A percentile compares a stretch with the other conserved stretches of the same genome.
Evolutionary conservation across 2,797 vertebrate genomes (phyloP).

Genomic region (Hyperoplus lanceolatus): DNA sequence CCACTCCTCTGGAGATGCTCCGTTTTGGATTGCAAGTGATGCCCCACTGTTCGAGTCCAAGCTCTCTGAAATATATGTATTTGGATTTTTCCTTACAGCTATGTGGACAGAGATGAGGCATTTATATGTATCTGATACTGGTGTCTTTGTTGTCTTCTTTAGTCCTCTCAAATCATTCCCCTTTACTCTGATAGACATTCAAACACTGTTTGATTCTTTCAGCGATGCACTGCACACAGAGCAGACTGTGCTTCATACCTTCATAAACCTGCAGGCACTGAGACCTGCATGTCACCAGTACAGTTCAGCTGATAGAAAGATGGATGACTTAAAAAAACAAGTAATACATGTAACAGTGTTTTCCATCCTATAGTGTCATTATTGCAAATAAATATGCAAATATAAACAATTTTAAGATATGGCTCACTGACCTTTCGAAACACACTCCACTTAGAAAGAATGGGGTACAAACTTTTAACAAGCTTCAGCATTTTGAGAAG

Average conservation of each 20-base stretch:
- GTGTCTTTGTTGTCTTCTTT: slow-evolving; percentile 28
- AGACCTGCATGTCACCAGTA: slow-evolving; percentile 55
- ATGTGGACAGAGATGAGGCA: slow-evolving; percentile 6
- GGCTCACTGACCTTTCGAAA: no score
- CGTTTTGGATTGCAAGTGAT: slow-evolving; percentile 32
- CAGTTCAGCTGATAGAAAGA: slow-evolving; percentile 35
- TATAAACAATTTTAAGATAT: no score
- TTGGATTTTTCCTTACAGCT: slow-evolving; percentile 36
- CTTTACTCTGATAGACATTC: slow-evolving; percentile 55
- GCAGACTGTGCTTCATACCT: slow-evolving; percentile 34
- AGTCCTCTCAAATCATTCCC: slow-evolving; percentile 40
- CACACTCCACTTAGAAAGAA: no score
- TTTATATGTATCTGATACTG: slow-evolving; percentile 26
- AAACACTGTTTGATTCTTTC: slow-evolving; percentile 67
- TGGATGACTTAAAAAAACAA: slow-evolving; percentile 47
- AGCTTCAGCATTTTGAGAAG: no score
- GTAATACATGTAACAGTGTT: no score
- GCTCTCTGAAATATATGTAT: slow-evolving; percentile 37
- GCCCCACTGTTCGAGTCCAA: slow-evolving; percentile 27
- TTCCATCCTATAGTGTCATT: no score
- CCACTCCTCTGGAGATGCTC: slow-evolving; percentile 20
- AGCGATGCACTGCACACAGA: slow-evolving; percentile 34
- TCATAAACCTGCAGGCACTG: slow-evolving; percentile 62
- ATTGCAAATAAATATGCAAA: no score
- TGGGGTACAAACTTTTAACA: no score